Base-by-base conservation (phyloP, 2,888 invertebrate species). In the Andrena bucephala region DNA sequence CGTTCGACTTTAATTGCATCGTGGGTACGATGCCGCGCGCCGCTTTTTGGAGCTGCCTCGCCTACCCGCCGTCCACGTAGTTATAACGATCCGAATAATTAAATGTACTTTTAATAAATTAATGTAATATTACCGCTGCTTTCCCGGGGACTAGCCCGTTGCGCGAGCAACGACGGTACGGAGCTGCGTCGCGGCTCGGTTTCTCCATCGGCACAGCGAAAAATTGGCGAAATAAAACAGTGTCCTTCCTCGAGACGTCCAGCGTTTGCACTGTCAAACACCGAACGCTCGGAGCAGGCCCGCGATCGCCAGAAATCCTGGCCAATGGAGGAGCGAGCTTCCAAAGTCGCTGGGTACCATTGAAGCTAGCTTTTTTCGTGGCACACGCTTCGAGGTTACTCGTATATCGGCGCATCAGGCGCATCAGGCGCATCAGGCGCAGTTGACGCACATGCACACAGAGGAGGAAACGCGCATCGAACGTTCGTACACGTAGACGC, bases 1-100 rank as follows among this genome's bases (percentile, higher is more conserved):
- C 87, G 78, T 88, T 88, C 87, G 89, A 89, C 89, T 88, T 87
- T 88, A 88, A 88, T 88, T 88, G 87, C 87, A 80, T 74, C 84
- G 87, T 74, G 80, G 42, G 69, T 60, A 78, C 67, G 57, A 59
- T 57, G 81, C 52, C 33, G 74, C 31, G 42, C 66, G 65, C 70
- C 31, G 86, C 73, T 86, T 84, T 87, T 77, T 76, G 60, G 77
- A 63, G 27, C 76, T 70, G 70, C 62, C 63, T 77, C 69, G 33
- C 50, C 78, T 36, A 20, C 63, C 60, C 68, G 29, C 78, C 79
- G 74, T 80, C 77, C 42, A 62, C 75, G 50, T 66, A 60, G 77
- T 62, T 77, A 77, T 78, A 85, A 85, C 80, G 83, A 81, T 59
- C 71, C 31, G 83, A 83, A 87, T 83, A 88, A 88, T 88, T 85